These are phyloP conservation scores for Melanotaenia nigrans DNA, from an alignment of 2,797 vertebrate species.

Conservation along the genomic window DNA sequence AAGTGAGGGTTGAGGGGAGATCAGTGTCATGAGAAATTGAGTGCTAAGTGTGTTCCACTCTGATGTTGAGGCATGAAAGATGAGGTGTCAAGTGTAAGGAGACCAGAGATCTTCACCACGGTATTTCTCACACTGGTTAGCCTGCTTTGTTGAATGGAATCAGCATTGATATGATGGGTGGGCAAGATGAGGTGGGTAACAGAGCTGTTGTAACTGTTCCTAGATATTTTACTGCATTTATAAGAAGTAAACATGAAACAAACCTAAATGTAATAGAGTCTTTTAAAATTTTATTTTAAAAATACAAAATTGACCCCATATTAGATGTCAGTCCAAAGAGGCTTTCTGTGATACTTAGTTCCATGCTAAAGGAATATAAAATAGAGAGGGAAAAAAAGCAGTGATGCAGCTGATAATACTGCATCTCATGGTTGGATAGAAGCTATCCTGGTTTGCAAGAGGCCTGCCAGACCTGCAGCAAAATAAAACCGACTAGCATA, in stretches of 20 bases:
- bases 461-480: not conserved
- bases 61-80: slow-evolving; percentile 4
- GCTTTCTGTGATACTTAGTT: not conserved
- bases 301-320: slow-evolving; percentile 4
- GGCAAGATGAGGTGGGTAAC: not conserved
- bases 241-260: not conserved
- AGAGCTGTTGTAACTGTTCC: not conserved
- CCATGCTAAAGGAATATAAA: slow-evolving; percentile 14
- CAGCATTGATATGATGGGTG: not conserved
- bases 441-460: not conserved
- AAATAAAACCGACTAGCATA: not conserved
- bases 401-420: slow-evolving; percentile 4
- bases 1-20: not conserved
- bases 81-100: slow-evolving; percentile 13
- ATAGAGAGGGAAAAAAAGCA: not conserved
- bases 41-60: not conserved
- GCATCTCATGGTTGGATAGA: not conserved
- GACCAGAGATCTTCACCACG: not conserved
- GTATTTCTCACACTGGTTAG: slow-evolving; percentile 6
- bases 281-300: no score
- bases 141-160: slow-evolving; percentile 4
- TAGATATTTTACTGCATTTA: not conserved
- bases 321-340: slow-evolving; percentile 12
- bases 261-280: not conserved
- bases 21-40: slow-evolving; percentile 5